Evolutionary conservation across 2,113 vertebrate species (phyloP), one percentile per base, ranked within the genome.

Genomic region (Leucosticte australis): DNA sequence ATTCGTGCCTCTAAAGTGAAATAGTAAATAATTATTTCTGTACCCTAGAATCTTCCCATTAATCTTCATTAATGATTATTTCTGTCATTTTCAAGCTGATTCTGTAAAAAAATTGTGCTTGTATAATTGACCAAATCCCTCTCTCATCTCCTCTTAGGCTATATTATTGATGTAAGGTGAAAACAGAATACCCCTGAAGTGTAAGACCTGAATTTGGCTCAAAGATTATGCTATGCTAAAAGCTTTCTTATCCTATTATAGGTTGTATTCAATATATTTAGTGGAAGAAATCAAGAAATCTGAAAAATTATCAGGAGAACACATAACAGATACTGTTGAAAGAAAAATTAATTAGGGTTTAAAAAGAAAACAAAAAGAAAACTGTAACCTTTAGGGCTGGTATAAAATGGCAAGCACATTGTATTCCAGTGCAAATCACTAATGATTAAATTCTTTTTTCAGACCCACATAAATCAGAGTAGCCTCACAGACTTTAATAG

Each of bases 31-130:
- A 69, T 53, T 87, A 76, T 49, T 91, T 83, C 46, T 80, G 11
- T 83, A 77, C 11, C 39, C 16, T 35, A 71, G 56, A 91, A 53
- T 63, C 52, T 95, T 90, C 33, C 55, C 9, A 73, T 77, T 90
- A 60, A 49, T 85, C 70, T 93, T 87, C 16, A 64, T 87, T 91
- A 86, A 88, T 74, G 18, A 69, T 89, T 89, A 81, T 74, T 91
- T 95, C 37, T 92, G n/a, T 68, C 41, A 84, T 42, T 82, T 92
- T 92, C 77, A 84, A 73, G 49, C 12, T n/a, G 20, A 5, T 74
- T 94, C 69, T 68, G 31, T 83, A 81, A 83, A 89, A 90, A 91
- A 91, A 60, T 7, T 44, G 28, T 52, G 56, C 23, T 17, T 28
- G 11, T 70, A 46, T 60, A 84, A 91, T 87, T 75, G 73, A 87